Base-by-base conservation (phyloP, 2,113 vertebrate genomes). In the Toxostoma redivivum region DNA sequence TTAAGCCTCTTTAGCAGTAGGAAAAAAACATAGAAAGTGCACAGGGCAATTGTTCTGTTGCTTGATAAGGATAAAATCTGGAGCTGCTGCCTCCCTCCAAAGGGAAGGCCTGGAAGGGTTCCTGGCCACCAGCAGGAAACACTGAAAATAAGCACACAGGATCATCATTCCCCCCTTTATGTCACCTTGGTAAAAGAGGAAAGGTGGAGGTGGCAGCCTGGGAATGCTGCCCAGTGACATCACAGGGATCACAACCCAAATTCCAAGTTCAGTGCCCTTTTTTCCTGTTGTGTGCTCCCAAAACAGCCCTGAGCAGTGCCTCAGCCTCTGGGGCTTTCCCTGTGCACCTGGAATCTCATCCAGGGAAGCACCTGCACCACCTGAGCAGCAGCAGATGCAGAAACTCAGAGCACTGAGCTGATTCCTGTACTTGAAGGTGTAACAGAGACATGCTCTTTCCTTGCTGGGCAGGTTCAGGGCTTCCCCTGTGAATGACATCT, bases 401-500 rank as follows among this genome's bases (percentile, higher is more conserved):
- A 20, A 69, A 30, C 11, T 11, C n/a, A 7, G 0, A 50, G 64
- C 19, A 16, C 17, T 30, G 38, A 30, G 20, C 21, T 60, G 53
- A 35, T 48, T 22, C 8, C 47, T 62, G 56, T 31, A 23, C 30
- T 31, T 15, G 47, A 16, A 82, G 79, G 25, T 62, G 35, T 90
- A 8, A 77, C 38, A 69, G 54, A 53, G 37, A 57, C 42, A 2
- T 9, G 4, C 81, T 27, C 25, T 18, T 67, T 5, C 88, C 53
- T 92, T 73, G 37, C 74, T 73, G 76, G 60, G 74, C 92, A 98
- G 98, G 96, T 99, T 99, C 95, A 99, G 98, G 98, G 98, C 99
- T 5, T 99, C 99, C 51, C 99, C 99, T 5, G 99, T 99, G 90
- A 99, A 99, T 66, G 98, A 98, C 97, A 99, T 99, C 96, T 99